phyloP scores from a whole-genome alignment of 2,888 invertebrate genomes.

The Limnephilus rhombicus region DNA sequence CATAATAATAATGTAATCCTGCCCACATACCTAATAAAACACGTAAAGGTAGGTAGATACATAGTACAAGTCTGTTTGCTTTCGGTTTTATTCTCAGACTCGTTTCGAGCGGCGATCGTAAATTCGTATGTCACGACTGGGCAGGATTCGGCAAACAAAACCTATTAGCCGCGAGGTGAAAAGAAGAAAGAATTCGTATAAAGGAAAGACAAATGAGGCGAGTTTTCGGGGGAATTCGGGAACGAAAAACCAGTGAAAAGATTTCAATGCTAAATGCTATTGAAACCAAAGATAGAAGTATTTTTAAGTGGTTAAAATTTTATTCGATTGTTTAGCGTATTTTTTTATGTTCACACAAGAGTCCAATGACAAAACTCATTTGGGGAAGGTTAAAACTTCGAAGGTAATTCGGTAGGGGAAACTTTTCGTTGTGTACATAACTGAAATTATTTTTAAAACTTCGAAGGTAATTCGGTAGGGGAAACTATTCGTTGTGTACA shows the following conservation, averaged over 20 bases:
- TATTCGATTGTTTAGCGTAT: neutral
- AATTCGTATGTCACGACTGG: conserved; percentile 31
- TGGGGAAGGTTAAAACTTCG: neutral
- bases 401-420: neutral
- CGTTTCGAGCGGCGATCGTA: conserved; percentile 20
- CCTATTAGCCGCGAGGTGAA: conserved; percentile 26
- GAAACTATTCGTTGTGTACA: no score
- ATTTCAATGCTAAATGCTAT: neutral
- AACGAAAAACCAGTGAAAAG: neutral
- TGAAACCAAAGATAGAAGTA: neutral
- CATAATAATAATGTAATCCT: neutral
- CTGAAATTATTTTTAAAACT: no score
- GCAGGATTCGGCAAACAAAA: conserved; percentile 20
- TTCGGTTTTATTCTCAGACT: conserved; percentile 34
- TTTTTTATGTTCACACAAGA: neutral
- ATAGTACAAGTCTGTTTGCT: conserved; percentile 16
- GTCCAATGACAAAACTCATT: neutral
- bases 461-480: no score
- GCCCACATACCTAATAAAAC: neutral
- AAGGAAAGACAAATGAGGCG: conserved; percentile 11
- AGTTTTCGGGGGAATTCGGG: neutral
- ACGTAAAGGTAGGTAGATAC: neutral
- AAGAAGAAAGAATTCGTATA: neutral
- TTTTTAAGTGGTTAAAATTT: neutral
- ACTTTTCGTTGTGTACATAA: neutral